phyloP scores from a whole-genome alignment of 1,140 invertebrate species.

The Dufourea novaeangliae region DNA sequence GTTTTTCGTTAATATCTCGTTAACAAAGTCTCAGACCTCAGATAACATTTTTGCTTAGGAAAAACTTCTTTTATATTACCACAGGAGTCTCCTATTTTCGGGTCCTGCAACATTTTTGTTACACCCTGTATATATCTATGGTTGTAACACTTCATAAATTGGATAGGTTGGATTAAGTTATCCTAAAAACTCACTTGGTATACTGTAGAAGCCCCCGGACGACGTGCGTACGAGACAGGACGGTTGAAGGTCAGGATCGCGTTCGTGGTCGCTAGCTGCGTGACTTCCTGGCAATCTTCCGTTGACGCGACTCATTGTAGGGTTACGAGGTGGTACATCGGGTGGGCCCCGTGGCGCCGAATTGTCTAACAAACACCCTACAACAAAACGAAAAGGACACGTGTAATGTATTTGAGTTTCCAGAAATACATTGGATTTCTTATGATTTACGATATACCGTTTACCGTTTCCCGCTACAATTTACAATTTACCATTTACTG shows the following conservation, averaged over 20 bases:
- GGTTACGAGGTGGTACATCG: conserved; percentile 93
- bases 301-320: conserved; percentile 93
- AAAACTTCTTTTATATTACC: too few species aligned
- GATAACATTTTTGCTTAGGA: too few species aligned
- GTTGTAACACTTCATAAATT: too few species aligned
- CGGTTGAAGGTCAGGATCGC: conserved; percentile 92
- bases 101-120: too few species aligned
- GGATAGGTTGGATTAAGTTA: conserved; percentile 43
- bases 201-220: conserved; percentile 93
- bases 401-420: neutral
- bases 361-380: conserved; percentile 93
- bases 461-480: too few species aligned
- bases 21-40: too few species aligned
- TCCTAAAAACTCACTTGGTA: conserved; percentile 85
- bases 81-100: too few species aligned
- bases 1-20: too few species aligned
- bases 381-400: conserved; percentile 74
- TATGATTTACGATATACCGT: too few species aligned
- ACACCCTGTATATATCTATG: neutral
- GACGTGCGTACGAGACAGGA: conserved; percentile 94
- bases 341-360: conserved; percentile 88
- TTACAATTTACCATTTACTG: too few species aligned
- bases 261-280: conserved; percentile 84
- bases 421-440: too few species aligned
- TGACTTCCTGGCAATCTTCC: conserved; percentile 89